Evolutionary conservation across 2,888 invertebrate species (phyloP).

Genomic region (Tetragonula carbonaria): DNA sequence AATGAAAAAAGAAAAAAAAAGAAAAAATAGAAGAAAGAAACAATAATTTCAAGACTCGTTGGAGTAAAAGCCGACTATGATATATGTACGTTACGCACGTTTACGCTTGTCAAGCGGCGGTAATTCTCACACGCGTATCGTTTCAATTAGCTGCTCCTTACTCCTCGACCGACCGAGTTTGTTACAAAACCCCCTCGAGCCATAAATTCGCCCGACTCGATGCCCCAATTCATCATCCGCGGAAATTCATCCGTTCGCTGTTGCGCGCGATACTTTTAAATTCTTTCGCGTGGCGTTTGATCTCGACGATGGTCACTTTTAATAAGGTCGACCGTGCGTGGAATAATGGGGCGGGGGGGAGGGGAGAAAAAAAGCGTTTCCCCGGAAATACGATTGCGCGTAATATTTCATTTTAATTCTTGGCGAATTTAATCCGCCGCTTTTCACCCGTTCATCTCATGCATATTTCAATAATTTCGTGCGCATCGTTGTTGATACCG

Average conservation of each 20-base stretch:
- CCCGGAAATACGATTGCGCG: conserved; percentile 40
- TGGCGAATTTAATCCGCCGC: conserved; percentile 50
- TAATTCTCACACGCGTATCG: too few species aligned
- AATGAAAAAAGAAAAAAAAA: neutral
- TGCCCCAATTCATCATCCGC: neutral
- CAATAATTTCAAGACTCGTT: too few species aligned
- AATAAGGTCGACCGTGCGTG: conserved; percentile 31
- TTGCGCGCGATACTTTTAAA: neutral
- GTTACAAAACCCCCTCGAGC: neutral
- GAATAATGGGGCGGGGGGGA: conserved; percentile 8
- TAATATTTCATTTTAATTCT: conserved; percentile 55
- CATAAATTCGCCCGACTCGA: neutral
- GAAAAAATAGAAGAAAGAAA: too few species aligned
- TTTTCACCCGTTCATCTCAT: conserved; percentile 47
- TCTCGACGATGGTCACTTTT: conserved; percentile 25
- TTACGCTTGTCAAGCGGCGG: too few species aligned
- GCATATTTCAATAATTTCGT: conserved; percentile 60
- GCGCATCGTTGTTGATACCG: conserved; percentile 30
- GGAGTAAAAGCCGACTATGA: too few species aligned
- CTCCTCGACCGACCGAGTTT: neutral
- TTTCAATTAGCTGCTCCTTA: neutral
- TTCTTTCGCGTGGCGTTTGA: conserved; percentile 17
- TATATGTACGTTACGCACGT: too few species aligned
- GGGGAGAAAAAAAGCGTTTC: conserved; percentile 22
- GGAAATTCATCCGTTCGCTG: neutral